Conservation (phyloP, 2,797 vertebrate genomes). For the Anguilla anguilla region DNA sequence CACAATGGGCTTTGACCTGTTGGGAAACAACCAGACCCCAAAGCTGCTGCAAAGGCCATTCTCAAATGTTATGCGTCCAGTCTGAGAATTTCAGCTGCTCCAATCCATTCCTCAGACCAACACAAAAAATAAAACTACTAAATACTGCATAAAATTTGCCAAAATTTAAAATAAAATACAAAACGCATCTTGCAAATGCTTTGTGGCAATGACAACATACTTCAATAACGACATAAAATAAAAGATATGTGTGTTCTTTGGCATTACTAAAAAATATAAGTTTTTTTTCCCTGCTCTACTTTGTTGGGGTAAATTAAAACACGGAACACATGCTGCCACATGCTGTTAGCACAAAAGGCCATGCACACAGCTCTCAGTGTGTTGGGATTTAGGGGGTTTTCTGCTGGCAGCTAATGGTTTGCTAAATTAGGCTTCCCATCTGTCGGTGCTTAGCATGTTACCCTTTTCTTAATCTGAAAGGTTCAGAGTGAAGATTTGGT, state of each 20-base stretch:
- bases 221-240: neutral
- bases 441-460: constrained; percentile 66
- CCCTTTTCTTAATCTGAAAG: constrained; percentile 65
- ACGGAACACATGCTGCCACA: constrained; percentile 19
- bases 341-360: constrained; percentile 10
- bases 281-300: neutral
- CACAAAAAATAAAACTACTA: neutral
- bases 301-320: constrained; percentile 17
- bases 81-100: constrained; percentile 88
- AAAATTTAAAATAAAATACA: neutral
- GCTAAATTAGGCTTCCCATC: constrained; percentile 73
- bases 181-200: neutral
- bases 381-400: constrained; percentile 42
- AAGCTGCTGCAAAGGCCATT: constrained; percentile 90
- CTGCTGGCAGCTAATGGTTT: constrained; percentile 64
- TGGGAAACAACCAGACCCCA: constrained; percentile 82
- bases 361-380: constrained; percentile 12
- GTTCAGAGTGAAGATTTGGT: constrained; percentile 64
- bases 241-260: neutral
- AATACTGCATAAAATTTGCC: neutral
- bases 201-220: neutral
- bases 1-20: constrained; percentile 80
- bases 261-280: too few relatives aligned
- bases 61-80: constrained; percentile 84
- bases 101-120: constrained; percentile 86